A percentile compares a stretch with the other conserved stretches of the same genome.
Evolutionary conservation across 2,888 invertebrate species (phyloP).

Genomic region (Molorchus minor): DNA sequence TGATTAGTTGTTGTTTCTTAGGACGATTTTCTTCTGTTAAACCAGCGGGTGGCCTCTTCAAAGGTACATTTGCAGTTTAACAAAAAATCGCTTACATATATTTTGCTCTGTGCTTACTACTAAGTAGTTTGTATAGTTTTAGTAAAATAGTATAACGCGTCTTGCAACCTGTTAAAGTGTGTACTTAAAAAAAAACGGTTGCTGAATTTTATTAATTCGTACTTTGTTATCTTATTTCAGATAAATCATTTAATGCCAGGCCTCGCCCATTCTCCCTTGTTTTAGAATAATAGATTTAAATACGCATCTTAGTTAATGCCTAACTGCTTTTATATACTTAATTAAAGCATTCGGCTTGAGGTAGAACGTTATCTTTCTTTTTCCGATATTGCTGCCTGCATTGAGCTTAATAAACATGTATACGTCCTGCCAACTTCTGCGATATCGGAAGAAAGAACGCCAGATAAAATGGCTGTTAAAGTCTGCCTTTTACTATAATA

Average conservation of each 20-base stretch:
- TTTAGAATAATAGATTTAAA: constrained; percentile 58
- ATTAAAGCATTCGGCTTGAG: constrained; percentile 1
- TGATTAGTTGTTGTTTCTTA: constrained; percentile 48
- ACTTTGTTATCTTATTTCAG: constrained; percentile 60
- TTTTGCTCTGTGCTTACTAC: constrained; percentile 23
- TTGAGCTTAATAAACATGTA: too few relatives aligned
- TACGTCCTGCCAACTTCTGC: too few relatives aligned
- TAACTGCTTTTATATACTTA: constrained; percentile 38
- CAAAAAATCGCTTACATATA: constrained; percentile 28
- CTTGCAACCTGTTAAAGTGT: neutral
- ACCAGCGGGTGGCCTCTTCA: constrained; percentile 58
- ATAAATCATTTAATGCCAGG: constrained; percentile 69
- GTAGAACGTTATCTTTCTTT: too few relatives aligned
- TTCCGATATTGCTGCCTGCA: too few relatives aligned
- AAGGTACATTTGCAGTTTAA: constrained; percentile 56
- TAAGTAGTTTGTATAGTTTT: constrained; percentile 11
- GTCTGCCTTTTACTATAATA: too few relatives aligned
- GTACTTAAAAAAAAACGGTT: too few relatives aligned
- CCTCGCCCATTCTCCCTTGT: constrained; percentile 70
- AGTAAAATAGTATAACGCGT: constrained; percentile 50
- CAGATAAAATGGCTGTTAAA: too few relatives aligned
- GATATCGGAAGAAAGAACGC: too few relatives aligned
- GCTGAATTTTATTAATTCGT: constrained; percentile 1
- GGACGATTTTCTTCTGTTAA: constrained; percentile 60
- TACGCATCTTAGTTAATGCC: constrained; percentile 27